Base-by-base conservation (phyloP, 2,113 vertebrate genomes). In the Gnathonemus echidnorhynchus region DNA sequence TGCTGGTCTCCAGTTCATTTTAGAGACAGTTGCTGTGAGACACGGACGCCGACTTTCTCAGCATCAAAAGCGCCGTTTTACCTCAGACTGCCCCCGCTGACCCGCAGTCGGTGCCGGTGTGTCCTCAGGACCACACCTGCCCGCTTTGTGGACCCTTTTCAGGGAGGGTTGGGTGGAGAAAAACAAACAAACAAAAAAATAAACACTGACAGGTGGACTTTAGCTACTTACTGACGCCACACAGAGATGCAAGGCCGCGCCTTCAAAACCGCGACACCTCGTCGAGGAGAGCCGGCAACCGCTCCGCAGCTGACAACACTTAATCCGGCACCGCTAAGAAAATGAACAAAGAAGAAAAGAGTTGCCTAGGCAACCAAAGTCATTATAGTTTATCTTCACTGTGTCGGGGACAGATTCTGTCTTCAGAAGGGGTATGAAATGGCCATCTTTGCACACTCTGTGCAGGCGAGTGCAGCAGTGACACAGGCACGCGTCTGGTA, bases 291-390 rank as follows among this genome's bases (percentile, higher is more conserved):
- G 45, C 48, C 83, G 6, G 45, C 42, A 27, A 48, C 83, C 2
- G 11, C 1, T 10, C 45, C 83, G 19, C 83, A 85, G 83, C 83
- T 85, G 83, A 85, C 83, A n/a, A 48, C 83, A 48, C 21, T 85
- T 85, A 85, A 85, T 85, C 83, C 83, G 3, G 83, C 83, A 24
- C 19, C 39, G 45, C 19, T 10, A 80, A 19, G 74, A 80, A 48
- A 46, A 85, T 24, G 83, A 46, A 85, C 45, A 85, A 48, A 5
- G 9, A 45, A 85, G 80, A n/a, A 48, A 85, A 48, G 45, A 4
- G 83, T 85, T 85, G 83, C 83, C 83, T 46, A 85, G 83, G 45
- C 83, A 85, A 85, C 83, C 21, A 85, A 85, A 85, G 83, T 85
- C 19, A 48, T 48, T 48, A 45, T 48, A 53, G 31, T 53, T 87